Evolutionary conservation across 2,888 invertebrate species (phyloP), one percentile per base, ranked within the genome.

Genomic region (Abrostola triplasia): DNA sequence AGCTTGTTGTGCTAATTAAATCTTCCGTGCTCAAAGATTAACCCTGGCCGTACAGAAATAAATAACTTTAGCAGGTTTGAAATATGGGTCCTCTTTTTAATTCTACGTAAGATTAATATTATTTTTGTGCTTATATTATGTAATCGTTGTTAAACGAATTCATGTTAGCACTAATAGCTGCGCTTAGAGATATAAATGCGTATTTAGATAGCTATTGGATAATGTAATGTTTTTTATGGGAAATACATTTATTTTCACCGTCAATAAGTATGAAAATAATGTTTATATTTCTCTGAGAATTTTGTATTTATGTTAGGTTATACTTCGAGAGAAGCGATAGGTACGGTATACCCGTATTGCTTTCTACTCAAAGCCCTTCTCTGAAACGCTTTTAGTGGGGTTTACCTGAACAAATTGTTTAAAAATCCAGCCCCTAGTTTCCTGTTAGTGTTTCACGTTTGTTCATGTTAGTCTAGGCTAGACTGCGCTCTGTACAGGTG

Each of bases 1-100:
- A 54, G 35, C 41, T 41, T 49, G 47, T 55, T 59, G 36, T 36
- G 13, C 11, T 62, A 63, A 75, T 68, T 64, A 47, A 71, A 58
- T 59, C 44, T 41, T 35, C 51, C 58, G 8, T 53, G 12, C 13
- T 51, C 47, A 24, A 44, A 62, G 9, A 50, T 8, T 47, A 11
- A n/a, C 36, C 36, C 41, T 7, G 13, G 41, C 9, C 36, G 53
- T 24, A 40, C 5, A 9, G 9, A 36, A 42, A 36, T 24, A 35
- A 24, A 6, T 52, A 44, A 67, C 2, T 44, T 44, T 13, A 44
- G 2, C 12, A 12, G 8, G 8, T 44, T 44, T 13, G 24, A 2
- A 24, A 24, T 24, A 24, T 24, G 24, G 24, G 4, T 24, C 4
- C 24, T 24, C 24, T 24, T 24, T 24, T 24, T 24, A 24, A 24